Evolutionary conservation across 1,140 invertebrate genomes (phyloP).

Genomic region (Araneus ventricosus): DNA sequence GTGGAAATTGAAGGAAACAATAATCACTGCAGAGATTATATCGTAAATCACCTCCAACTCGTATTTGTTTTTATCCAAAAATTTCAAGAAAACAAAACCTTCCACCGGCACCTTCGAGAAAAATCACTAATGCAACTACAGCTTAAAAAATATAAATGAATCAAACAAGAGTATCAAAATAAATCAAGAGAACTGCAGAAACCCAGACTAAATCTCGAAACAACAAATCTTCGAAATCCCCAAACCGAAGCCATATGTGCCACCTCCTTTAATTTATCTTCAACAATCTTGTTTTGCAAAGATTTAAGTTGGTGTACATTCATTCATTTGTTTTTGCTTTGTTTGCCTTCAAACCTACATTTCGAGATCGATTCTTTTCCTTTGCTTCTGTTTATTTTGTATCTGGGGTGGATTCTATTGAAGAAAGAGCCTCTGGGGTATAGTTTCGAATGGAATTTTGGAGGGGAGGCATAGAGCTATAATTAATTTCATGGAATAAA

Average conservation of each 20-base stretch:
- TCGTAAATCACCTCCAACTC: not conserved
- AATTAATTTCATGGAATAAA: conserved; percentile 50
- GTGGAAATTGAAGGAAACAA: not conserved
- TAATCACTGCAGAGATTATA: not conserved
- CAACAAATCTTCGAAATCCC: conserved; percentile 65
- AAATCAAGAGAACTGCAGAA: conserved; percentile 63
- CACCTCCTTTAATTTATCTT: conserved; percentile 61
- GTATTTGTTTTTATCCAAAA: not conserved
- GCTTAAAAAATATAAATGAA: conserved; percentile 24
- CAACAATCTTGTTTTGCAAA: conserved; percentile 68
- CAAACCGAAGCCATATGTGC: conserved; percentile 46
- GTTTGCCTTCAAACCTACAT: conserved; percentile 34
- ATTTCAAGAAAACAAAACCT: not conserved
- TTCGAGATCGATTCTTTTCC: not conserved
- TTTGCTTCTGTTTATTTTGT: not conserved
- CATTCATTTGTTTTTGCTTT: conserved; percentile 11
- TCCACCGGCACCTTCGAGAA: not conserved
- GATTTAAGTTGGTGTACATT: conserved; percentile 53
- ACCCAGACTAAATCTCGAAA: conserved; percentile 54
- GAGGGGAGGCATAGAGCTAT: not conserved
- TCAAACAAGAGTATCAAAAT: conserved; percentile 43
- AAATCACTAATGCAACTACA: not conserved
- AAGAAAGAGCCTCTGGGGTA: not conserved
- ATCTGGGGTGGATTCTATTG: not conserved
- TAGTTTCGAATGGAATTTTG: conserved; percentile 42